phyloP scores from a whole-genome alignment of 2,888 invertebrate species.

The Mythimna albipuncta region DNA sequence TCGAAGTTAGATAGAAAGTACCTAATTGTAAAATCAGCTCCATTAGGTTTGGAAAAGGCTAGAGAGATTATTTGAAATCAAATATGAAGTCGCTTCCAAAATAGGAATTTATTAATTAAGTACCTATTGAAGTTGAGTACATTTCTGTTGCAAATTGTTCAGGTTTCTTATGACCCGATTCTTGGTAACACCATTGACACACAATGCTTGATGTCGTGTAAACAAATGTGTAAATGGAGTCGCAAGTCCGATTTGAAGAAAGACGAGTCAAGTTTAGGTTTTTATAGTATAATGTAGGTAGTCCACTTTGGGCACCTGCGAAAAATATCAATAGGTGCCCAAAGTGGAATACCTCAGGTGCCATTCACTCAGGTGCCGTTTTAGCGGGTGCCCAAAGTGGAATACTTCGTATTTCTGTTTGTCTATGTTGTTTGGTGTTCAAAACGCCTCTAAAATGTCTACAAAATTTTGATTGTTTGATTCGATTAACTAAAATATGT shows the following conservation, averaged over 20 bases:
- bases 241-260: slow-evolving; percentile 7
- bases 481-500: too few relatives aligned
- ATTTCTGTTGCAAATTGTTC: slow-evolving; percentile 21
- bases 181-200: slow-evolving; percentile 35
- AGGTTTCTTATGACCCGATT: slow-evolving; percentile 13
- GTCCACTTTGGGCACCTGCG: too few relatives aligned
- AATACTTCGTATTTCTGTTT: too few relatives aligned
- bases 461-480: too few relatives aligned
- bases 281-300: background rate
- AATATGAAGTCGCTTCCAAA: background rate
- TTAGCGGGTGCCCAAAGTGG: too few relatives aligned
- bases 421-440: background rate
- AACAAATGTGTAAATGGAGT: slow-evolving; percentile 32
- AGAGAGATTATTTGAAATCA: too few relatives aligned
- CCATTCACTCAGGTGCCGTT: too few relatives aligned
- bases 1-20: too few relatives aligned
- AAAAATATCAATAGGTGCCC: too few relatives aligned
- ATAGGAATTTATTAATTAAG: background rate
- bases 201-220: slow-evolving; percentile 9
- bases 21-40: too few relatives aligned
- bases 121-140: background rate
- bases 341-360: too few relatives aligned
- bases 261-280: background rate
- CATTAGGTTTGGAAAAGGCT: too few relatives aligned
- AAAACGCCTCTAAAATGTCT: background rate